These are phyloP conservation scores for Dusona sp. DNA, from an alignment of 2,888 invertebrate genomes.

Conservation along the genomic window DNA sequence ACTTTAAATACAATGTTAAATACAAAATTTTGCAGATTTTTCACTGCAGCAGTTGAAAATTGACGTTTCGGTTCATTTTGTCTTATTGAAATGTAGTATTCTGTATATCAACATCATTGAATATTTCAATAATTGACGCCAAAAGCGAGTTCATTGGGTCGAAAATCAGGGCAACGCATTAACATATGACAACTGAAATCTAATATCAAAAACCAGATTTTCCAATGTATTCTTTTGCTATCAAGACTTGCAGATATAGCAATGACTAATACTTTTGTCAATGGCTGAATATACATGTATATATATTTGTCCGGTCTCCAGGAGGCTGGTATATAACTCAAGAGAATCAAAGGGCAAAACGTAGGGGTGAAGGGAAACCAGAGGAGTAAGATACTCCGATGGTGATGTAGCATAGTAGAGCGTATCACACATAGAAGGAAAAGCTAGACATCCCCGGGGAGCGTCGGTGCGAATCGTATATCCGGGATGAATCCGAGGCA, in stretches of 20 bases:
- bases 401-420: slow-evolving; percentile 24
- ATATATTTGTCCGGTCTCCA: slow-evolving; percentile 27
- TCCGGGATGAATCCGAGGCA: slow-evolving; percentile 67
- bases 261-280: background rate
- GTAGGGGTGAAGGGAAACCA: slow-evolving; percentile 19
- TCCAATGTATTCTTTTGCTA: background rate
- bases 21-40: too few species aligned
- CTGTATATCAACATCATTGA: background rate
- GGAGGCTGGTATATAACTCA: slow-evolving; percentile 10
- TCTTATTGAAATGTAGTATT: background rate
- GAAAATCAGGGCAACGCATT: too few species aligned
- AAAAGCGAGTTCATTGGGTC: background rate
- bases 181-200: too few species aligned
- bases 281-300: background rate
- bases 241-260: background rate
- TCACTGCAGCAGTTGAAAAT: too few species aligned
- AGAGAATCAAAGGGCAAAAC: slow-evolving; percentile 64
- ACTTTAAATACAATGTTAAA: too few species aligned
- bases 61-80: background rate
- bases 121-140: background rate
- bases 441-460: slow-evolving; percentile 63
- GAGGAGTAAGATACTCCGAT: slow-evolving; percentile 35
- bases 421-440: slow-evolving; percentile 45
- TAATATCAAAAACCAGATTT: background rate
- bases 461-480: slow-evolving; percentile 66